Conservation (phyloP, 2,113 vertebrate genomes). For the Okapia johnstoni region DNA sequence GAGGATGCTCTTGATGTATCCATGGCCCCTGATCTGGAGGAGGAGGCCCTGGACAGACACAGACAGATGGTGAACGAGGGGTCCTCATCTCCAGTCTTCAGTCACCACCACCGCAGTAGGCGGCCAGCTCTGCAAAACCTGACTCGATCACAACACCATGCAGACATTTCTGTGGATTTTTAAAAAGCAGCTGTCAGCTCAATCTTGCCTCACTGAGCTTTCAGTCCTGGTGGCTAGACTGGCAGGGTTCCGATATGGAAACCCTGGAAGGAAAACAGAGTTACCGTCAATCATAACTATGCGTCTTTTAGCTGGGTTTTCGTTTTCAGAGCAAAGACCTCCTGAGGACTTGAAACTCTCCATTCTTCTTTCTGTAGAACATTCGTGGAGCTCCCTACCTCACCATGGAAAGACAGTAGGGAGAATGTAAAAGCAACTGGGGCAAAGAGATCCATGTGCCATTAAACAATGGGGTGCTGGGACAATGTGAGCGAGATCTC, state of each 20-base stretch:
- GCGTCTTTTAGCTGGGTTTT: neutral
- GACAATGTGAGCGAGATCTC: neutral
- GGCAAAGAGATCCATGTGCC: neutral
- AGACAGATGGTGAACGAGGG: neutral
- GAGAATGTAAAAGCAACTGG: neutral
- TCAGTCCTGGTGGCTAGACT: neutral
- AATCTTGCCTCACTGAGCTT: neutral
- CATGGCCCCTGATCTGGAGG: neutral
- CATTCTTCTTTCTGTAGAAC: neutral
- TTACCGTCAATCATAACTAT: neutral
- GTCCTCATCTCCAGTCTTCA: neutral
- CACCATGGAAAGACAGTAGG: neutral
- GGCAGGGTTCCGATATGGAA: neutral
- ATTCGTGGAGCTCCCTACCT: neutral
- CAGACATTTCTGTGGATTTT: neutral
- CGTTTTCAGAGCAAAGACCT: constrained; percentile 43
- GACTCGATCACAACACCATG: neutral
- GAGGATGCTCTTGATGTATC: neutral
- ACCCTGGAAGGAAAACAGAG: constrained; percentile 1
- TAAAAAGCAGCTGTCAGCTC: constrained; percentile 20
- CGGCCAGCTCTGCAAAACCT: neutral
- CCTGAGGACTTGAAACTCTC: neutral
- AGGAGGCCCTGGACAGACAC: neutral
- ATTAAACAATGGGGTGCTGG: too few species aligned
- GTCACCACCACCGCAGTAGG: fast-evolving